phyloP scores from a whole-genome alignment of 2,797 vertebrate species.

The Crax fasciolata region DNA sequence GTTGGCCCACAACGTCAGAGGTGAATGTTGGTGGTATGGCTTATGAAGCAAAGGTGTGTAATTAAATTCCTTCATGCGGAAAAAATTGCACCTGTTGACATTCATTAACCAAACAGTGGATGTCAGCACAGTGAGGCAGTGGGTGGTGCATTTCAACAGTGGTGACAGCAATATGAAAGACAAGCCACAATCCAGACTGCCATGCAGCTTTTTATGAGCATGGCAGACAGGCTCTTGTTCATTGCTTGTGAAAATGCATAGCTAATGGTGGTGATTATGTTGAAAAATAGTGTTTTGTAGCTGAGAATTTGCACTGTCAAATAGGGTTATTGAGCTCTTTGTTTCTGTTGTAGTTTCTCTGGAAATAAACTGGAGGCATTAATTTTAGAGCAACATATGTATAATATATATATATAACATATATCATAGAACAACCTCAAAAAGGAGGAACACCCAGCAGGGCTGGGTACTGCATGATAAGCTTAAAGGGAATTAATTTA shows the following conservation, averaged over 20 bases:
- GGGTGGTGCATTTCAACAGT: background rate
- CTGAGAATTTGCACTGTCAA: background rate
- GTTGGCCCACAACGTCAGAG: background rate
- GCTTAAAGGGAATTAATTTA: background rate
- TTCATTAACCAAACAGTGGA: background rate
- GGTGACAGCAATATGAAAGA: background rate
- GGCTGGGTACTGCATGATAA: background rate
- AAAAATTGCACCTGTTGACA: background rate
- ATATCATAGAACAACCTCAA: background rate
- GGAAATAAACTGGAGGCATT: background rate
- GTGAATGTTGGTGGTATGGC: background rate
- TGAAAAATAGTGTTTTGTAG: background rate
- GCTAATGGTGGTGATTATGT: background rate
- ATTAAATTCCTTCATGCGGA: background rate
- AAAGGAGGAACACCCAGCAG: background rate
- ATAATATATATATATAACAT: background rate
- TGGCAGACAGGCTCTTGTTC: background rate
- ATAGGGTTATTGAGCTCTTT: background rate
- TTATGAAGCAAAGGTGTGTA: background rate
- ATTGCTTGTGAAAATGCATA: background rate
- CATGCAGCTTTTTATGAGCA: background rate
- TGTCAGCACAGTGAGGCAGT: background rate
- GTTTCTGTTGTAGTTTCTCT: background rate
- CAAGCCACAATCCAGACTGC: no score
- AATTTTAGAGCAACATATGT: background rate